Conservation (phyloP, 1,140 invertebrate species). For the Scylla paramamosain region DNA sequence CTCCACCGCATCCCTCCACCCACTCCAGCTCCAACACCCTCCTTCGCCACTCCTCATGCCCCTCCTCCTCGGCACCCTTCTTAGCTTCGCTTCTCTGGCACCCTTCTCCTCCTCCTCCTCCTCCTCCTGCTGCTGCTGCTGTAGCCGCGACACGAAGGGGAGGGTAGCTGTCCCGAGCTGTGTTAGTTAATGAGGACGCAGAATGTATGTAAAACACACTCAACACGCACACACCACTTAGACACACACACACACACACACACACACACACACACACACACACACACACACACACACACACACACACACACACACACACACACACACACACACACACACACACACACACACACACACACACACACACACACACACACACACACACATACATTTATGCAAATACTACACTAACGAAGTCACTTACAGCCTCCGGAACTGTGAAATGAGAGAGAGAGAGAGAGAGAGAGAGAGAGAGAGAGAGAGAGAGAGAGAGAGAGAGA, state of each 20-base stretch:
- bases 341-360: conserved; percentile 44
- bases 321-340: conserved; percentile 44
- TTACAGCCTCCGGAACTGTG: not conserved
- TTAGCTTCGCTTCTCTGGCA: not conserved
- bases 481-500: conserved; percentile 28
- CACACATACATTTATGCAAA: conserved; percentile 24
- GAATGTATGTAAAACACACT: conserved; percentile 5
- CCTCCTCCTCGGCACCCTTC: too few relatives aligned
- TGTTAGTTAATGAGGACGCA: not conserved
- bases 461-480: conserved; percentile 3
- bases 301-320: conserved; percentile 48
- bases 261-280: not conserved
- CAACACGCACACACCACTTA: conserved; percentile 1
- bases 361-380: conserved; percentile 42
- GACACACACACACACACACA: conserved; percentile 40
- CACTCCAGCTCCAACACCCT: too few relatives aligned
- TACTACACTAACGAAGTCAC: not conserved
- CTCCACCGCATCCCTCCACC: not conserved
- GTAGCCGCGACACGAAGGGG: not conserved
- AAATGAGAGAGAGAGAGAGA: conserved; percentile 37
- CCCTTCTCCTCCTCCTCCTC: conserved; percentile 7
- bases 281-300: conserved; percentile 46
- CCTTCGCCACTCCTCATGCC: not conserved
- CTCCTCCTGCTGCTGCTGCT: not conserved
- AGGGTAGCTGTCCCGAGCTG: not conserved